A percentile compares a stretch with the other conserved stretches of the same genome.
Conservation (phyloP, 1,140 invertebrate genomes). For the Scaptomyza montana region DNA sequence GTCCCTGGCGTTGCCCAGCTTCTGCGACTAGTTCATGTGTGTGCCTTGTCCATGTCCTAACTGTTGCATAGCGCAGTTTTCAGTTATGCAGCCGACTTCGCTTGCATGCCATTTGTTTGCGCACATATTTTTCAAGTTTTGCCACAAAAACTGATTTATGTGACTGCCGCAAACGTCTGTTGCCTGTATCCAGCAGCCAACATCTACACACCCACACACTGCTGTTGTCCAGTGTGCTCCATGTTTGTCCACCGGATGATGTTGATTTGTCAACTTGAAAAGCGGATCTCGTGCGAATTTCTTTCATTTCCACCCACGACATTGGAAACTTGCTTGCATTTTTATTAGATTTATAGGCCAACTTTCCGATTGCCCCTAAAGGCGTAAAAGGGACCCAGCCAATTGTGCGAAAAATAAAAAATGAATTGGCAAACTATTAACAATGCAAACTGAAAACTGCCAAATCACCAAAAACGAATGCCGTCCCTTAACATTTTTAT, state of each 20-base stretch:
- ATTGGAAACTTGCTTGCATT: conserved; percentile 47
- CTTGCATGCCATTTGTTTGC: conserved; percentile 67
- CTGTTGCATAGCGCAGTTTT: conserved; percentile 65
- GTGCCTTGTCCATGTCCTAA: conserved; percentile 50
- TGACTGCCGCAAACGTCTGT: conserved; percentile 56
- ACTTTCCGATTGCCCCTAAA: conserved; percentile 14
- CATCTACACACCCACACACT: conserved; percentile 2
- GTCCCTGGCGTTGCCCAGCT: not conserved
- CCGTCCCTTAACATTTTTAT: conserved; percentile 29
- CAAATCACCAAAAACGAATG: conserved; percentile 36
- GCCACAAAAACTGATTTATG: conserved; percentile 78
- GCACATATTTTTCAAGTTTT: conserved; percentile 78
- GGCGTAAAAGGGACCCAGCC: not conserved
- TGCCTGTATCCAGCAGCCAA: conserved; percentile 13
- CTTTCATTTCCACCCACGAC: conserved; percentile 61
- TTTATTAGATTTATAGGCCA: conserved; percentile 55
- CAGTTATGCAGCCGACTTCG: conserved; percentile 41
- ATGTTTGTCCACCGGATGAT: conserved; percentile 74
- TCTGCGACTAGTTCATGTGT: not conserved
- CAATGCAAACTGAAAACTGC: conserved; percentile 38
- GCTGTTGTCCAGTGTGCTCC: conserved; percentile 13
- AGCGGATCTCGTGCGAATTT: conserved; percentile 71
- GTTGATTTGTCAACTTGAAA: conserved; percentile 81
- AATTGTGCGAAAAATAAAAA: conserved; percentile 22
- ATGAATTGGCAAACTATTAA: conserved; percentile 42